phyloP scores from a whole-genome alignment of 37 sponge, comb jelly and placozoan genomes.

The Chondrosia reniformis region DNA sequence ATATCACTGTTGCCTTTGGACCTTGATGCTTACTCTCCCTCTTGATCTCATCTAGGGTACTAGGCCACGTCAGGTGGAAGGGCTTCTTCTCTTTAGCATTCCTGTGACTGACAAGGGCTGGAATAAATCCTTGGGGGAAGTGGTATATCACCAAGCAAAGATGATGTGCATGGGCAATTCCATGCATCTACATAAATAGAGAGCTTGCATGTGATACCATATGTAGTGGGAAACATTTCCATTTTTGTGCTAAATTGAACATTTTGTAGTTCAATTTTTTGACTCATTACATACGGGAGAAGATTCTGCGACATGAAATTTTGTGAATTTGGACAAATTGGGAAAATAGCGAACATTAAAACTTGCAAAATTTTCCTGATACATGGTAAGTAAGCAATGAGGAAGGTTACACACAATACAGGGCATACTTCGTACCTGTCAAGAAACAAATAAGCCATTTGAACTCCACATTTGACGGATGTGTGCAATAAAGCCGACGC shows the following conservation, averaged over 20 bases:
- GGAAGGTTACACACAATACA: not conserved
- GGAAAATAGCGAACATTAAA: no score
- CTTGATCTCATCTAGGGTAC: constrained; percentile 26
- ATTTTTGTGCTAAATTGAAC: no score
- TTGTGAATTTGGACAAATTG: no score
- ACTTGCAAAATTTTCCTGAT: no score
- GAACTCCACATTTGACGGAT: constrained; percentile 42
- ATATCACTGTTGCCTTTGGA: constrained; percentile 24
- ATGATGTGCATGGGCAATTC: constrained; percentile 31
- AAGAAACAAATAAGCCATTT: constrained; percentile 38
- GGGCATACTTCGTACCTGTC: constrained; percentile 20
- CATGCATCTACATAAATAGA: constrained; percentile 19
- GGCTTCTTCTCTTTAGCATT: constrained; percentile 36
- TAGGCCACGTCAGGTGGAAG: constrained; percentile 52
- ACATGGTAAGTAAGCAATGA: no score
- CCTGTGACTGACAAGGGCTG: constrained; percentile 29
- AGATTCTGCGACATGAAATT: no score
- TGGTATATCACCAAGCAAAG: constrained; percentile 41
- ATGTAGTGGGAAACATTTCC: no score
- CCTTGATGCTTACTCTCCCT: constrained; percentile 18
- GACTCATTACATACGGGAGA: no score
- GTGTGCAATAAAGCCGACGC: constrained; percentile 31
- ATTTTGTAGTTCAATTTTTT: no score
- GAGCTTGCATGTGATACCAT: no score
- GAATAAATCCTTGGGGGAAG: constrained; percentile 29